These are phyloP conservation scores for Channallabes apus DNA, from an alignment of 2,797 vertebrate genomes.

Conservation along the genomic window DNA sequence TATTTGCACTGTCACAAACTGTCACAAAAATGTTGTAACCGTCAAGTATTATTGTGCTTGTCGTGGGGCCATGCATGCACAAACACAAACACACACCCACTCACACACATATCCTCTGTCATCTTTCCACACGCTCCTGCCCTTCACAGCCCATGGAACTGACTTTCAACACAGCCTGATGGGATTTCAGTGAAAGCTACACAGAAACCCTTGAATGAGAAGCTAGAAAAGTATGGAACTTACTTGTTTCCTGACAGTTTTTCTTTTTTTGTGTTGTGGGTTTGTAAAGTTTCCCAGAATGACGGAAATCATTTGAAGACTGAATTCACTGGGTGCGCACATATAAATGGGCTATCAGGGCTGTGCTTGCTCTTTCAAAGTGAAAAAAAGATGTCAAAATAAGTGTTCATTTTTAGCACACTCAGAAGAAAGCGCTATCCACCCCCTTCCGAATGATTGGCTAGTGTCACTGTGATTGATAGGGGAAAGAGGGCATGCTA, in stretches of 20 bases:
- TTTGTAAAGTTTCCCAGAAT: conserved; percentile 14
- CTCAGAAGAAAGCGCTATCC: neutral
- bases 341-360: neutral
- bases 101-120: neutral
- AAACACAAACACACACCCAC: no score
- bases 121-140: conserved; percentile 5
- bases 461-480: neutral
- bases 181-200: neutral
- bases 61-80: neutral
- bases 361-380: neutral
- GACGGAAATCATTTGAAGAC: no score
- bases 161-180: neutral
- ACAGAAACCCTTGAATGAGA: neutral
- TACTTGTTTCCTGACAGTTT: neutral
- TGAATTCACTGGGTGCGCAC: neutral
- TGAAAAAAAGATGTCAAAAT: neutral
- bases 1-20: neutral
- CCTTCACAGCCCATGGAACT: conserved; percentile 17
- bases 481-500: neutral
- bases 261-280: neutral
- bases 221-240: neutral
- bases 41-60: neutral
- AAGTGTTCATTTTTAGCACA: conserved; percentile 1
- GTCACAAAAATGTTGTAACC: neutral
- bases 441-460: neutral